Evolutionary conservation across 2,888 invertebrate species (phyloP), one percentile per base, ranked within the genome.

Genomic region (Stegana nigrithorax): DNA sequence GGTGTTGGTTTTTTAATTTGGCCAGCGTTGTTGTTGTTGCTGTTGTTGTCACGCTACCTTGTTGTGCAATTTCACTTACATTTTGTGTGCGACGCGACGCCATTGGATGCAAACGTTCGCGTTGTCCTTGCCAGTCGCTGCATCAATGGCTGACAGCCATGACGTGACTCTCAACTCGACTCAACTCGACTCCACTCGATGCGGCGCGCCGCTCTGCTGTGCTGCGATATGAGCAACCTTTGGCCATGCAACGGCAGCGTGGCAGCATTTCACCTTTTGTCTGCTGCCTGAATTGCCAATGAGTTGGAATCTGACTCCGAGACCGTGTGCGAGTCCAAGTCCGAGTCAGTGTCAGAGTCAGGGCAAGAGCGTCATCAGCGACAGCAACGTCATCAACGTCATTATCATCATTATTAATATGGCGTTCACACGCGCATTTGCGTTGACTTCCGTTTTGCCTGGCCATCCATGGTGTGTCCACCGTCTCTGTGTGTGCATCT

Each of bases 401-500:
- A 56, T 39, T 23, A 21, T 47, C 23, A 47, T 50, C 42, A 32
- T 59, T 32, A 59, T 59, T 36, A 50, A 47, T 29, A 59, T 50
- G 45, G 45, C 17, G 26, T 36, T 47, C 47, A n/a, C 47, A 47
- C 47, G 55, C 56, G 42, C 42, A 14, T 42, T 57, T 45, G 5
- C 45, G 58, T 29, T 36, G 10, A 32, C 32, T 55, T 51, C 26
- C 56, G 42, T 26, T 57, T 23, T 8, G n/a, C 8, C 25, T 51
- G 51, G n/a, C n/a, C 4, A n/a, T n/a, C n/a, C 14, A 10, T 42
- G 42, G 42, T 5, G 14, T 5, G 42, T 17, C n/a, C 42, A 7
- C 19, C 45, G 45, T 23, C 45, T 14, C 17, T 42, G 42, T 42
- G 42, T 12, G 19, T 45, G 45, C 12, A 14, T 53, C 12, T 12